Conservation (phyloP, 2,888 invertebrate genomes). For the Harmothoe impar region DNA sequence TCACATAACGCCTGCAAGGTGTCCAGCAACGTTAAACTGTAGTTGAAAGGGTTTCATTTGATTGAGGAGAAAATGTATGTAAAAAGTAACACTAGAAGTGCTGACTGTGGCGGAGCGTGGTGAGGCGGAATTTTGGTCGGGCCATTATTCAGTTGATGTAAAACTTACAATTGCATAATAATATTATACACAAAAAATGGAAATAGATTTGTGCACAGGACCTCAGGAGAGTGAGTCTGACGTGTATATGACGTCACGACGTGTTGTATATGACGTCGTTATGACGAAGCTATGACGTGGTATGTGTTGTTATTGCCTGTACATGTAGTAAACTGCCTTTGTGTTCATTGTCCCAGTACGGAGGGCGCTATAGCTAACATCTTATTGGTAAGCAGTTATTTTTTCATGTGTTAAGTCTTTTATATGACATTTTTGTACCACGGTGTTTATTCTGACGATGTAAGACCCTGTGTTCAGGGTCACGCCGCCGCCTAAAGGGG, state of each 20-base stretch:
- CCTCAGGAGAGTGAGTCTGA: constrained; percentile 8
- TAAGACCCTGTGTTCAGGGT: background rate
- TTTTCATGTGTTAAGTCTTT: constrained; percentile 20
- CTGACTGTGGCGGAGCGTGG: constrained; percentile 37
- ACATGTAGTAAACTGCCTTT: background rate
- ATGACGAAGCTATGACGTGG: too few relatives aligned
- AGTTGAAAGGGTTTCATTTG: constrained; percentile 32
- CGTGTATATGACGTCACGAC: background rate
- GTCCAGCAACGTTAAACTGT: background rate
- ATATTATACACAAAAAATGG: background rate
- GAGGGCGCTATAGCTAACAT: constrained; percentile 5
- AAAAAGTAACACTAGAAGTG: too few relatives aligned
- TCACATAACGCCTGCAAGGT: background rate
- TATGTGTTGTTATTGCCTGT: background rate
- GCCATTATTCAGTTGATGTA: constrained; percentile 4
- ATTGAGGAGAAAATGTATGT: background rate
- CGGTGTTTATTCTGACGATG: constrained; percentile 8
- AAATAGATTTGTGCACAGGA: constrained; percentile 8
- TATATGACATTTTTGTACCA: constrained; percentile 48
- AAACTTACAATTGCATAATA: constrained; percentile 10
- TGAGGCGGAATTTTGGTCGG: background rate
- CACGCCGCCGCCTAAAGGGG: background rate
- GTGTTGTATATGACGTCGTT: background rate
- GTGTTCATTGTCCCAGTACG: background rate
- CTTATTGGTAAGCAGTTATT: background rate